Conservation (phyloP, 2,888 invertebrate genomes). For the Electrophaes corylata region DNA sequence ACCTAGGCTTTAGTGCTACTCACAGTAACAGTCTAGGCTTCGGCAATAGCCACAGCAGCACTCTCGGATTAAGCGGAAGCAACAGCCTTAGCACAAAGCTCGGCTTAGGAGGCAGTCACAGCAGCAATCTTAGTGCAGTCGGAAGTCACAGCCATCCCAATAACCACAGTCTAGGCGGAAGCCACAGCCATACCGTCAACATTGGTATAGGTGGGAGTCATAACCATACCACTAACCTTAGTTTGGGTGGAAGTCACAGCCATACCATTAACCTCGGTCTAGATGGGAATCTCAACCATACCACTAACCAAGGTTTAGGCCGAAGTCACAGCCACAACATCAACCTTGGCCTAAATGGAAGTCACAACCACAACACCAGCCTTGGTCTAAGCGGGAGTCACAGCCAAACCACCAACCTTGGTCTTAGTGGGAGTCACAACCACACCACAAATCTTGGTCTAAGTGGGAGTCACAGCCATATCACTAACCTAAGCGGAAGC, state of each 20-base stretch:
- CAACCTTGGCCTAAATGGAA: background rate
- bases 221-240: slow-evolving; percentile 4
- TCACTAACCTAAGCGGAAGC: background rate
- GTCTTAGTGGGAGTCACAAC: slow-evolving; percentile 1
- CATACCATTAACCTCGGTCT: slow-evolving; percentile 10
- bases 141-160: slow-evolving; percentile 13
- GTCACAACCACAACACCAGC: background rate
- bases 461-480: background rate
- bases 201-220: slow-evolving; percentile 3
- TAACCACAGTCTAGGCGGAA: slow-evolving; percentile 26
- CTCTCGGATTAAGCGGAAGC: slow-evolving; percentile 7
- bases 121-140: slow-evolving; percentile 5
- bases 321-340: slow-evolving; percentile 4
- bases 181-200: slow-evolving; percentile 20
- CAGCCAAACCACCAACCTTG: slow-evolving; percentile 2
- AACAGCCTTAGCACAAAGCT: slow-evolving; percentile 15
- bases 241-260: slow-evolving; percentile 10
- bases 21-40: slow-evolving; percentile 10
- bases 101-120: slow-evolving; percentile 11
- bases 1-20: background rate
- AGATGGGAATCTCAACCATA: slow-evolving; percentile 7
- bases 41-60: slow-evolving; percentile 7
- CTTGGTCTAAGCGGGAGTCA: background rate
- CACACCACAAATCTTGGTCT: background rate
- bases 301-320: background rate